Evolutionary conservation across 1,140 invertebrate genomes (phyloP), one percentile per base, ranked within the genome.

Genomic region (Mamestra configurata): DNA sequence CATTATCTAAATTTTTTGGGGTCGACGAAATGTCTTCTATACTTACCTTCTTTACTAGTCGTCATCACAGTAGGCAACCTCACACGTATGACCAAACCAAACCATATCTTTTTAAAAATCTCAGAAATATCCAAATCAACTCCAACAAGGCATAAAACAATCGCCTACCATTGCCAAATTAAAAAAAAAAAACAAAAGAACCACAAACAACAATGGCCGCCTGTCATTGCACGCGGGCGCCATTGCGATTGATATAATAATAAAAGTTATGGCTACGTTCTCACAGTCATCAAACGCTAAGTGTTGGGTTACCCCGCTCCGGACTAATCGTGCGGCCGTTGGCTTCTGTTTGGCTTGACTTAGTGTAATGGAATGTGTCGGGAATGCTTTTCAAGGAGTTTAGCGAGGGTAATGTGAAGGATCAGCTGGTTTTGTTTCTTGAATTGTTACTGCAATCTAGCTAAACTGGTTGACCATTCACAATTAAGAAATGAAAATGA

Each of bases 261-360:
- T 18, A 64, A 37, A 64, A 1, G 27, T 40, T 64, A 49, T n/a
- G 43, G 43, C 43, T 15, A 6, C 15, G 59, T 64, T 64, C 59
- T 64, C 59, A 64, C 59, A 64, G 59, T 64, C 27, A 64, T 64
- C 59, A 64, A 61, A n/a, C 6, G 27, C 22, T 13, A n/a, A 64
- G 59, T 37, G 59, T 64, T 37, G 59, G 7, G 31, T 64, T 64
- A 64, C 59, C n/a, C 20, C 51, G 18, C 5, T 55, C 10, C 20
- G 51, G 22, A 55, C 51, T 55, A 55, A 55, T 55, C 22, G 18
- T 55, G 5, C 22, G 51, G 51, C 51, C 51, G 20, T 55, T 55
- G 51, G 3, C 51, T 55, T 55, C 51, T 55, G 51, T 24, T 24
- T 0, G 51, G 51, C 22, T n/a, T 24, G 53, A 57, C 20, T 57